A percentile compares a stretch with the other conserved stretches of the same genome.
These are phyloP conservation scores for Condylostylus longicornis DNA, from an alignment of 1,140 invertebrate species.

Conservation along the genomic window DNA sequence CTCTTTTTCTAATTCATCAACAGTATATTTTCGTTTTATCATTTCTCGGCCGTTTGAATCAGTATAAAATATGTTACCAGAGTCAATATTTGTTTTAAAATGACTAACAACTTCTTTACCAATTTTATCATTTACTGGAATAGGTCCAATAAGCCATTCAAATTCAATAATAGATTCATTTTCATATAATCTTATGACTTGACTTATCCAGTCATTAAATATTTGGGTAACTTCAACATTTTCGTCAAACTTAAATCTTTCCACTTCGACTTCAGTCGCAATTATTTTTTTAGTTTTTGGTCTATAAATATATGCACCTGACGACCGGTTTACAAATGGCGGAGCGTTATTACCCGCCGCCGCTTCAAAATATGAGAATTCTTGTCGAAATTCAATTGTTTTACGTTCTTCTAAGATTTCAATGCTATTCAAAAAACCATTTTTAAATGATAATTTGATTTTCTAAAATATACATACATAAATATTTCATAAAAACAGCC, in stretches of 20 bases:
- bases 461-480: too few species aligned
- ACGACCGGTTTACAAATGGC: conserved; percentile 40
- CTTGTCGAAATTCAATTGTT: conserved; percentile 46
- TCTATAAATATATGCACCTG: conserved; percentile 79
- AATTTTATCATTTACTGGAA: conserved; percentile 59
- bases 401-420: too few species aligned
- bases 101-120: conserved; percentile 74
- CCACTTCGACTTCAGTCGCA: conserved; percentile 35
- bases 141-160: conserved; percentile 87
- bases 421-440: too few species aligned
- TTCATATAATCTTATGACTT: conserved; percentile 64
- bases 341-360: conserved; percentile 42
- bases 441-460: too few species aligned
- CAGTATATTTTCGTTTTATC: conserved; percentile 55
- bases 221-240: conserved; percentile 72
- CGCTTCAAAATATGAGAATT: conserved; percentile 60
- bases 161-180: conserved; percentile 58
- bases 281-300: conserved; percentile 38
- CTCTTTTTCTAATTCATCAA: conserved; percentile 49
- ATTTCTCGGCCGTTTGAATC: conserved; percentile 89
- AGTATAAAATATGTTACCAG: conserved; percentile 66
- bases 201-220: conserved; percentile 61
- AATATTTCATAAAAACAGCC: too few species aligned
- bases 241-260: conserved; percentile 42
- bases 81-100: conserved; percentile 49